Evolutionary conservation across 2,888 invertebrate genomes (phyloP), one percentile per base, ranked within the genome.

Genomic region (Drosophila sordidapex): DNA sequence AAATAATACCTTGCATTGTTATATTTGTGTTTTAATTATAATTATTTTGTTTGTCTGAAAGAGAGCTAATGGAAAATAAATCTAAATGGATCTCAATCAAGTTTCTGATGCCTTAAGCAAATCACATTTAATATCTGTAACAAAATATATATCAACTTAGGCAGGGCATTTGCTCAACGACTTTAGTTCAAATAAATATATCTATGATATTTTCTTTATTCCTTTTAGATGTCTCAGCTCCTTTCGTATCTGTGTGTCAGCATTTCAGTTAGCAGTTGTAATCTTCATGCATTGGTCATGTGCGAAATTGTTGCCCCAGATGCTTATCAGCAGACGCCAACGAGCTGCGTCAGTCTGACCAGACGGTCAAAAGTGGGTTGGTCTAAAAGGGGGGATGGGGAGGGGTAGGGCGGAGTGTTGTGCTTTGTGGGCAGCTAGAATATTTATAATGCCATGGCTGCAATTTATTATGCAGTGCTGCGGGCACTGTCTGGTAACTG

Each of bases 391-490:
- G 8, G 15, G 18, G 15, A 4, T 8, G 31, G 18, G 27, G 11
- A 13, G 60, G 4, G 13, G 15, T 65, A 53, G 61, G 51, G 53
- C 8, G 31, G 21, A 15, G 10, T 25, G 13, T 25, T n/a, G 27
- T n/a, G 48, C 51, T 36, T 59, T 46, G 57, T 56, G 66, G 58
- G 63, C 69, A 73, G 65, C 54, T 72, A 69, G 87, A 79, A 90
- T 91, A 89, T 91, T 91, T 91, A 91, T 91, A 90, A 81, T 82
- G 81, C 88, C 82, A 89, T 80, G 83, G 78, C 83, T 83, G 83
- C 89, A 90, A 91, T 91, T 91, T 91, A 91, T 91, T 91, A 91
- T 86, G 88, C 89, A 88, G 74, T 81, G 83, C 89, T 85, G 80
- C 80, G 72, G 78, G 69, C 62, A 51, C 74, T 74, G 78, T 61